Percentiles rank a stretch among this genome's conserved stretches.
phyloP scores from a whole-genome alignment of 2,113 vertebrate species.

The Crotalus viridis region DNA sequence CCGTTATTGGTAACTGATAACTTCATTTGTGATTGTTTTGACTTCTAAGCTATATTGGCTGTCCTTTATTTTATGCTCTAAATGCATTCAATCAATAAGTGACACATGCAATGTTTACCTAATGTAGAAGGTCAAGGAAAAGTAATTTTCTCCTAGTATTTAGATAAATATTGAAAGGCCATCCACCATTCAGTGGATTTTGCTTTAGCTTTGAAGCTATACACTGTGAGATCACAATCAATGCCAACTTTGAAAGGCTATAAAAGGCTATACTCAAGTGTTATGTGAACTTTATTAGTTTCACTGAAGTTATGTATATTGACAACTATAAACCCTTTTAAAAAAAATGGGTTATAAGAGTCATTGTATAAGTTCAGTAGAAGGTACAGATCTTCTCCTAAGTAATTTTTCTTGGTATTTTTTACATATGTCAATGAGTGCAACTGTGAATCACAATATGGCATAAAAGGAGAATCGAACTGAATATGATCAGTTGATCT shows the following conservation, averaged over 20 bases:
- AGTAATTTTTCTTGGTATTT: background rate
- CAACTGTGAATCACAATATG: background rate
- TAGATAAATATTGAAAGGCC: conserved; percentile 37
- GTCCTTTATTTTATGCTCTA: conserved; percentile 30
- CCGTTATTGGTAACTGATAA: conserved; percentile 32
- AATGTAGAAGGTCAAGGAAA: conserved; percentile 47
- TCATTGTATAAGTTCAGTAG: background rate
- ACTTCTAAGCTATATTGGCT: conserved; percentile 28
- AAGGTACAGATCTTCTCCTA: background rate
- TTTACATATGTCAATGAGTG: background rate
- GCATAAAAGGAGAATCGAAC: background rate
- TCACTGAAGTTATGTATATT: conserved; percentile 7
- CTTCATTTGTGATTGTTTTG: conserved; percentile 35
- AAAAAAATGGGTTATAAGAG: background rate
- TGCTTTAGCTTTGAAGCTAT: conserved; percentile 43
- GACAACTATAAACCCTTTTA: conserved; percentile 1
- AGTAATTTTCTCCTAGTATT: conserved; percentile 46
- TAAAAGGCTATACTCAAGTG: conserved; percentile 7
- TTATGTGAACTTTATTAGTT: conserved; percentile 32
- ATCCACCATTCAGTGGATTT: conserved; percentile 43
- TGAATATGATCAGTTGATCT: background rate
- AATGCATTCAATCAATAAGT: conserved; percentile 52
- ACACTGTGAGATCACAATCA: conserved; percentile 43
- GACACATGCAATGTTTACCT: conserved; percentile 49
- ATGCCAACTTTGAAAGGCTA: background rate